Evolutionary conservation across 2,797 vertebrate genomes (phyloP).

Genomic region (Lerista edwardsae): DNA sequence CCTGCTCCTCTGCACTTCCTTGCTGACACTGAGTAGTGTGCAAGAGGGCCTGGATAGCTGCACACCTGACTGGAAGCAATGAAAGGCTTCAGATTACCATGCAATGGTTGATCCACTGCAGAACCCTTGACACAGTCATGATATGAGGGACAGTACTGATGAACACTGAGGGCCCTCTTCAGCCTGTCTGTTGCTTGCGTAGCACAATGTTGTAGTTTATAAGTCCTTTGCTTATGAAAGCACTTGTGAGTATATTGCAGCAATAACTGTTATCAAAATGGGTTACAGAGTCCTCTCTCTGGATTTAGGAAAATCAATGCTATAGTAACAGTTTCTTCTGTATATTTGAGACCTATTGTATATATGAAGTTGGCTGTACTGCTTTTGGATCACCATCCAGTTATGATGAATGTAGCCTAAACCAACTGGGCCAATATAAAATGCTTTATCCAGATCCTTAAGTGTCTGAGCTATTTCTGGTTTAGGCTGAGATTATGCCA

Average conservation of each 20-base stretch:
- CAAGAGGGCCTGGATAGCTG: not conserved
- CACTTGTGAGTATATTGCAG: not conserved
- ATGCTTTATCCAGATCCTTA: not conserved
- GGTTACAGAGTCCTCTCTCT: not conserved
- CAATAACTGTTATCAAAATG: not conserved
- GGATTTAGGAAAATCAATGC: not conserved
- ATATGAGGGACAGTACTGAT: not conserved
- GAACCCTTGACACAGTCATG: not conserved
- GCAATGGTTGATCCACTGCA: not conserved
- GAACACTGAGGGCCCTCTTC: not conserved
- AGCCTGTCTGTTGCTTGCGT: not conserved
- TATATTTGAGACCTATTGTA: not conserved
- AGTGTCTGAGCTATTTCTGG: not conserved
- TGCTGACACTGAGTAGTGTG: not conserved
- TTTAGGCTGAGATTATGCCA: not conserved
- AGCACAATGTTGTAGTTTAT: not conserved
- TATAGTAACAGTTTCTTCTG: not conserved
- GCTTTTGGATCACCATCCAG: not conserved
- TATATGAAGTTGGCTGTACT: not conserved
- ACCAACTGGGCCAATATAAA: not conserved
- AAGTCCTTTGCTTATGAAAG: not conserved
- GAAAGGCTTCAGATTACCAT: not conserved
- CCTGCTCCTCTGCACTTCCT: not conserved
- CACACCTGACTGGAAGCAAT: not conserved
- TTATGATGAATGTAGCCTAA: not conserved